Evolutionary conservation across 2,797 vertebrate genomes (phyloP).

Genomic region (Gadopsis bispinosus): DNA sequence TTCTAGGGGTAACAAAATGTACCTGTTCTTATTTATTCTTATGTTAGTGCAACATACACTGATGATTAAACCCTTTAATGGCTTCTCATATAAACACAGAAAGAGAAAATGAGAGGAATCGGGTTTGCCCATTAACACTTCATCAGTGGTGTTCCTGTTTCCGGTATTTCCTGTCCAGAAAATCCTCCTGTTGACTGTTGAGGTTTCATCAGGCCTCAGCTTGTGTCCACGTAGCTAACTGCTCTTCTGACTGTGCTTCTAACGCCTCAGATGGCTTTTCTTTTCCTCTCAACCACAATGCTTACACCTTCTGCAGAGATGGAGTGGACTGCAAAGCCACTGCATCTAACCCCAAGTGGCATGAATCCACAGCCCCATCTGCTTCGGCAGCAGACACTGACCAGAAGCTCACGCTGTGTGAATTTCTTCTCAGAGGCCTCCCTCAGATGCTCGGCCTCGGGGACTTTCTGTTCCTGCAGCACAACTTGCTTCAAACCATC

Average conservation of each 20-base stretch:
- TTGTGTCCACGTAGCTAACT: conserved; percentile 27
- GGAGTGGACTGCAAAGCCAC: conserved; percentile 16
- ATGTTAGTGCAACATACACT: conserved; percentile 12
- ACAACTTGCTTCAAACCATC: conserved; percentile 23
- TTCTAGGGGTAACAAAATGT: conserved; percentile 18
- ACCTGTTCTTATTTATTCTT: conserved; percentile 6
- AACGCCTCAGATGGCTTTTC: conserved; percentile 34
- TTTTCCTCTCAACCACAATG: conserved; percentile 3
- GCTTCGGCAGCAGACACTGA: conserved; percentile 19
- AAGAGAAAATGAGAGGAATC: conserved; percentile 1
- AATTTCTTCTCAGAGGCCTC: conserved; percentile 22
- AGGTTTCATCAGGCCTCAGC: conserved; percentile 25
- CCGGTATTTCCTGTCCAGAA: conserved; percentile 4
- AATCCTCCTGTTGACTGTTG: conserved; percentile 14
- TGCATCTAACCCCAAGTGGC: conserved; percentile 19
- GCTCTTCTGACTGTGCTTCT: conserved; percentile 30
- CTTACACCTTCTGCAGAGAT: conserved; percentile 28
- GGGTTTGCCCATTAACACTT: not conserved
- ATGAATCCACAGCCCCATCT: conserved; percentile 24
- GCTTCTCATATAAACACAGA: not conserved
- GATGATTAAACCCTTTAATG: not conserved
- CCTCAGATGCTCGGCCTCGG: conserved; percentile 24
- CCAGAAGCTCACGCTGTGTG: conserved; percentile 29
- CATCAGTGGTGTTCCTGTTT: conserved; percentile 10
- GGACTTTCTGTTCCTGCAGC: conserved; percentile 36